Evolutionary conservation across 2,113 vertebrate species (phyloP), one percentile per base, ranked within the genome.

Genomic region (Bujurquina vittata): DNA sequence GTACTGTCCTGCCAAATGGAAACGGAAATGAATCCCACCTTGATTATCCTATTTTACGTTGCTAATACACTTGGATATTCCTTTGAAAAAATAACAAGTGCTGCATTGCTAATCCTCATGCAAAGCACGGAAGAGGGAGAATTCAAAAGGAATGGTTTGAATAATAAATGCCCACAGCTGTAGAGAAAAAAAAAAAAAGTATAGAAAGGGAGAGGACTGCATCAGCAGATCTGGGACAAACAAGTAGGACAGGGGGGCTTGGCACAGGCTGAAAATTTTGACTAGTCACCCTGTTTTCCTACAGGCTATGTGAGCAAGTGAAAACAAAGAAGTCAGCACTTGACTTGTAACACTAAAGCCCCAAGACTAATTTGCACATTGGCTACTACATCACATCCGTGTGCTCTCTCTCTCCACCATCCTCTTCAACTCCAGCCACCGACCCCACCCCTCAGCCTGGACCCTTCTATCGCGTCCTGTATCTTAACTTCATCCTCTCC

Each of bases 171-270:
- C 79, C 84, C 87, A 86, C 84, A 91, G 91, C 83, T 88, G 82
- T 84, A 87, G 81, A 74, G 75, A 54, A 69, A 84, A 65, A 76
- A 79, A 85, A 46, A 84, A 61, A 73, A 79, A 85, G 40, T 22
- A 20, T 83, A 79, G 65, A 69, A 63, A 85, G 76, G 62, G 60
- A 84, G 80, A 87, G 79, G 79, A 88, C 88, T 61, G 89, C 87
- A 90, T 94, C 92, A 92, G 89, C 90, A 93, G 84, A 94, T 94
- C 90, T 93, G 91, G 92, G 93, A 93, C 93, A 93, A 94, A 92
- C 86, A 92, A 93, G 88, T 93, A 91, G 92, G 92, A 91, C 90
- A 87, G 73, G 75, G 76, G 84, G 78, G 82, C 74, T 86, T 86
- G 82, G 82, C 84, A 82, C 55, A 60, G 77, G 80, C 89, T 88